Evolutionary conservation across 2,113 vertebrate genomes (phyloP).

Genomic region (Melanotaenia duboulayi): DNA sequence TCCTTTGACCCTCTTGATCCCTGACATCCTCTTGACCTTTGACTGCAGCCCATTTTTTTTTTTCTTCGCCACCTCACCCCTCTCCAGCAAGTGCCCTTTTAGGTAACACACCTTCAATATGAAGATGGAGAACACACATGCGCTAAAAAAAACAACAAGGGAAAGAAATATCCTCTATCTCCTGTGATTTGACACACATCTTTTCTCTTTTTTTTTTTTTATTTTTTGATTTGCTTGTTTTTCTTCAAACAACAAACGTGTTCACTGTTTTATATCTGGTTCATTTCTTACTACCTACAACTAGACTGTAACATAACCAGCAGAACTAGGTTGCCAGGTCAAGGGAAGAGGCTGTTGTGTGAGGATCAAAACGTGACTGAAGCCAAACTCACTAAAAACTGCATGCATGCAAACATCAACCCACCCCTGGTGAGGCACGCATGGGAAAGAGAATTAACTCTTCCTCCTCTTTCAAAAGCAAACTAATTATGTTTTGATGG

Average conservation of each 20-base stretch:
- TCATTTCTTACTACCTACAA: slow-evolving; percentile 42
- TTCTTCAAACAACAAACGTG: slow-evolving; percentile 14
- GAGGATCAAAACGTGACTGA: slow-evolving; percentile 71
- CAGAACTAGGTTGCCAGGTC: slow-evolving; percentile 40
- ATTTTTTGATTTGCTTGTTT: slow-evolving; percentile 6
- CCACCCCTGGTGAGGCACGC: slow-evolving; percentile 68
- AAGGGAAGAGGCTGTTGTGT: slow-evolving; percentile 57
- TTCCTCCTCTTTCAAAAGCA: slow-evolving; percentile 71
- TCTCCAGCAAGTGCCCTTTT: slow-evolving; percentile 78
- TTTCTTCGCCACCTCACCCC: slow-evolving; percentile 48
- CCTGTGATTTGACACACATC: slow-evolving; percentile 37
- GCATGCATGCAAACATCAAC: slow-evolving; percentile 80
- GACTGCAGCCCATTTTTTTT: slow-evolving; percentile 39
- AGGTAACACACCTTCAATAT: slow-evolving; percentile 98
- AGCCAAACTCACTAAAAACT: slow-evolving; percentile 73
- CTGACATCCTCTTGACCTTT: slow-evolving; percentile 51
- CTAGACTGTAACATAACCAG: slow-evolving; percentile 28
- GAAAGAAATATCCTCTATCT: slow-evolving; percentile 56
- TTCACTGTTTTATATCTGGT: slow-evolving; percentile 38
- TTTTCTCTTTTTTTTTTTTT: slow-evolving; percentile 14
- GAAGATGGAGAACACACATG: slow-evolving; percentile 89
- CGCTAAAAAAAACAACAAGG: slow-evolving; percentile 69
- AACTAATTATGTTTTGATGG: slow-evolving; percentile 71
- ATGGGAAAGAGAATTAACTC: slow-evolving; percentile 50
- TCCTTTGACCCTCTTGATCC: slow-evolving; percentile 55